Evolutionary conservation across 2,797 vertebrate genomes (phyloP), one percentile per base, ranked within the genome.

Genomic region (Erpetoichthys calabaricus): DNA sequence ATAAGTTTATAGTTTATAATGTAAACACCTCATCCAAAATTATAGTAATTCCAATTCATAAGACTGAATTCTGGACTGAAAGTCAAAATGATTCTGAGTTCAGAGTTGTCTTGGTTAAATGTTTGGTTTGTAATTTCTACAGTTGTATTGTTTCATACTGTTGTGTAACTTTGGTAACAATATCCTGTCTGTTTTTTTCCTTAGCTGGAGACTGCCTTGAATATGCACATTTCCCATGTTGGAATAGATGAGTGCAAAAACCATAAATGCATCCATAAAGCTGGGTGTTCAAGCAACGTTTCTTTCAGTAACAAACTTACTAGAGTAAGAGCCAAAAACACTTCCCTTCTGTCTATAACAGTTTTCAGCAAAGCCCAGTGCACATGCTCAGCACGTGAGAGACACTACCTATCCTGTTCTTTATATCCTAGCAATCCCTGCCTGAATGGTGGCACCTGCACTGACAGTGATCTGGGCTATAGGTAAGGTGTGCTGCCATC

Each of bases 171-270:
- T 25, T 25, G 25, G 25, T 25, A 25, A 25, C 25, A 25, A 25
- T 25, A 25, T 25, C 25, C 25, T 25, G 25, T 25, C 25, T 25
- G 25, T 25, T 0, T 74, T n/a, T 67, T 58, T 57, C 60, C 66
- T 56, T 73, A 94, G 91, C 44, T 94, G 80, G 90, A 93, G 79
- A 76, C 79, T 4, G n/a, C 61, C 46, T 47, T 92, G 76, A 83
- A 77, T 43, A 70, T 84, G 65, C 74, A 72, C 63, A 75, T 92
- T 63, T 78, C 80, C 25, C 88, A 89, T 72, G 80, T 86, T 65
- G 86, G 84, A 2, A 78, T 90, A 44, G 83, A 93, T 42, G 87
- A 87, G 47, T 94, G 91, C 5, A 57, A 70, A 5, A 66, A 66
- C 68, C 69, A 75, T 1, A 81, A 86, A 69, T 94, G 91, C 67